Base-by-base conservation (phyloP, 1,140 invertebrate genomes). In the Nomia melanderi region DNA sequence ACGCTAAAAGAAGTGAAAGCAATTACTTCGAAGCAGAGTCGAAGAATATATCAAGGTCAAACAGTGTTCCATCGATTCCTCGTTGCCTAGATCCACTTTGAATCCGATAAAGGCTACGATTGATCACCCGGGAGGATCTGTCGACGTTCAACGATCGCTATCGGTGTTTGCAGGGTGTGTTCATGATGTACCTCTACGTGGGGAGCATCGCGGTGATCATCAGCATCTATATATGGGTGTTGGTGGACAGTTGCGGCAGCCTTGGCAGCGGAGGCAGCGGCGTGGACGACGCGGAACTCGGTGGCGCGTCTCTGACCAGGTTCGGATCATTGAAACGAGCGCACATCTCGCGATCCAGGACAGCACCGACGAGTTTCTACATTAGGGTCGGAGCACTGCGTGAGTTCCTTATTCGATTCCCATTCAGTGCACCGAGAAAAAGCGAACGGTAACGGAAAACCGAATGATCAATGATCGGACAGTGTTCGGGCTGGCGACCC, bases 401-500 rank as follows among this genome's bases (percentile, higher is more conserved):
- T 96, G 89, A 91, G 91, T 86, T 29, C 20, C 17, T 33, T 33
- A 14, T 7, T 1, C 1, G 9, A 27, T 12, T 20, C 1, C 20
- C 23, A 7, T 23, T 60, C 7, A 3, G 25, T 39, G 33, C 39
- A n/a, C 12, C 9, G 11, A 7, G 29, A n/a, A 44, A 2, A 33
- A 0, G n/a, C 1, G 8, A 17, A n/a, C 6, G n/a, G 6, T 50
- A 3, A 29, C 23, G n/a, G 17, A 54, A 27, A 41, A 36, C 17
- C 7, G 12, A 31, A 17, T 27, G 9, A 14, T 75, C 66, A n/a
- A n/a, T n/a, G n/a, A n/a, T 14, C 86, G 90, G 12, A 50, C 88
- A 95, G 95, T 94, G 11, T 95, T 95, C 84, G 95, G 95, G 2
- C 88, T 95, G 33, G 95, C 94, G 6, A 95, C 94, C 4, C 90